Conservation (phyloP, 1,140 invertebrate genomes). For the Ips nitidus region DNA sequence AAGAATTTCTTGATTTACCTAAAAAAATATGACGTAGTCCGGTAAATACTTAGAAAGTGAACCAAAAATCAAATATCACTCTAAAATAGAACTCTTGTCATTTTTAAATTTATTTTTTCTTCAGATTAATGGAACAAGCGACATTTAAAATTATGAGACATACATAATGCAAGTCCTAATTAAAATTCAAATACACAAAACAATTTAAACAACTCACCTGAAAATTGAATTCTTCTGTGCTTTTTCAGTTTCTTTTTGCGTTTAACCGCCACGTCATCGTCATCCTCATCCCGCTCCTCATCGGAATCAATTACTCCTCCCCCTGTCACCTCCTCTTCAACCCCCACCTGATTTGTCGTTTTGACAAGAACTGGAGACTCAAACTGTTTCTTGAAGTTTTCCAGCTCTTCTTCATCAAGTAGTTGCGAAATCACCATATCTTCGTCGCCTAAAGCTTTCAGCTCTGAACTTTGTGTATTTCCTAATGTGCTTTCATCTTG, state of each 20-base stretch:
- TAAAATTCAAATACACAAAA: background rate
- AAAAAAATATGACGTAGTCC: no score
- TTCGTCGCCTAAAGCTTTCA: slow-evolving; percentile 41
- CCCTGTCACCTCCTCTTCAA: slow-evolving; percentile 35
- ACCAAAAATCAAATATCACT: no score
- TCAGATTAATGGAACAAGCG: no score
- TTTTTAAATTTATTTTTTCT: no score
- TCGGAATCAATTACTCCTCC: slow-evolving; percentile 46
- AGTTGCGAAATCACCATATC: slow-evolving; percentile 48
- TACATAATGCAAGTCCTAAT: slow-evolving; percentile 3
- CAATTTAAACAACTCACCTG: slow-evolving; percentile 31
- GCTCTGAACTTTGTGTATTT: slow-evolving; percentile 33
- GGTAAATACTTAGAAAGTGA: no score
- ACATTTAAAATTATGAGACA: no score
- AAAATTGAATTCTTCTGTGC: slow-evolving; percentile 41
- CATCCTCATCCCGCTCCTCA: slow-evolving; percentile 34
- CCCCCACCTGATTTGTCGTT: slow-evolving; percentile 29
- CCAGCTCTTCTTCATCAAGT: slow-evolving; percentile 49
- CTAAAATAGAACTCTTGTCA: no score
- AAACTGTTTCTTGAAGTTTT: slow-evolving; percentile 49
- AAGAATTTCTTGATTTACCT: no score
- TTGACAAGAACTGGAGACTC: slow-evolving; percentile 40
- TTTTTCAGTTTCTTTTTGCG: slow-evolving; percentile 33
- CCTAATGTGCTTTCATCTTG: slow-evolving; percentile 3
- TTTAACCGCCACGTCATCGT: slow-evolving; percentile 24